Evolutionary conservation across 1,140 invertebrate genomes (phyloP).

Genomic region (Chionoecetes opilio): DNA sequence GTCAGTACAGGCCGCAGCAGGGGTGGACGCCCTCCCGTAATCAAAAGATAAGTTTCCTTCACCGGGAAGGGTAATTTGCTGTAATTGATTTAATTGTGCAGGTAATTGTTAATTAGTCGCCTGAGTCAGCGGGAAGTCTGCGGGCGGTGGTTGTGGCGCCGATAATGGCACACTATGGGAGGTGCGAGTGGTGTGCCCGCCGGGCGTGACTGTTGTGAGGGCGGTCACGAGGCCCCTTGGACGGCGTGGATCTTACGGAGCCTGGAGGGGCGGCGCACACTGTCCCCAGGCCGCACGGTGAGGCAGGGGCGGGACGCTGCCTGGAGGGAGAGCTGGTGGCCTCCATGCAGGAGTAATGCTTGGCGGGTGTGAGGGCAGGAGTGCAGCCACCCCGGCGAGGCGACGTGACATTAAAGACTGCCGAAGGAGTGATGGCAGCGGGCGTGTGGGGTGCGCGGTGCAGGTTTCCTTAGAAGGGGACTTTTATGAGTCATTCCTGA

Average conservation of each 20-base stretch:
- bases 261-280: neutral
- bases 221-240: neutral
- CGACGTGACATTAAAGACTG: neutral
- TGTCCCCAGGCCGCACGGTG: neutral
- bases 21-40: neutral
- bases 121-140: neutral
- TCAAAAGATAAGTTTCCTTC: conserved; percentile 52
- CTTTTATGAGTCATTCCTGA: conserved; percentile 71
- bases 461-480: conserved; percentile 71
- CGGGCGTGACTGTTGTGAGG: neutral
- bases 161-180: neutral
- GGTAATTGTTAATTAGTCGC: conserved; percentile 51
- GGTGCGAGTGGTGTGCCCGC: neutral
- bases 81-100: conserved; percentile 60
- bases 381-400: neutral
- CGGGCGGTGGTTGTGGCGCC: neutral
- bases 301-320: neutral
- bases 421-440: no score
- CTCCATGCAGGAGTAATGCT: no score
- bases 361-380: neutral
- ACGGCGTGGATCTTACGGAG: neutral
- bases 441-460: conserved; percentile 14
- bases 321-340: neutral
- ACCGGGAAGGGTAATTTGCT: neutral
- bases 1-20: neutral